phyloP scores from a whole-genome alignment of 2,113 vertebrate species.

The Silurus glanis region DNA sequence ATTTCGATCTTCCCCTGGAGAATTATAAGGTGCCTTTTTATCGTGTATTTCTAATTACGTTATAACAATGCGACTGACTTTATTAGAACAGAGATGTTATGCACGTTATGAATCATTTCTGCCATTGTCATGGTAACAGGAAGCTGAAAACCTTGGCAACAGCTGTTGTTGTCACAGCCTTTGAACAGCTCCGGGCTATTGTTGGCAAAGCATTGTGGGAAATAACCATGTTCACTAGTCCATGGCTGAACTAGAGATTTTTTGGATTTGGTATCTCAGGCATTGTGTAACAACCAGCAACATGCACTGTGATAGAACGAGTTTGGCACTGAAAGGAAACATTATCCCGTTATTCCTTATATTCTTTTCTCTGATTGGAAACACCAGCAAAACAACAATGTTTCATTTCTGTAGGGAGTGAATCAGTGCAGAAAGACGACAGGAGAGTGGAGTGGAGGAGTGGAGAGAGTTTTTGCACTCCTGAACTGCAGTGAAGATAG shows the following conservation, averaged over 20 bases:
- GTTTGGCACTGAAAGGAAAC: constrained; percentile 8
- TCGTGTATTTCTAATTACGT: constrained; percentile 71
- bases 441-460: too few species aligned
- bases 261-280: constrained; percentile 22
- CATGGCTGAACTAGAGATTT: constrained; percentile 58
- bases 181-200: constrained; percentile 76
- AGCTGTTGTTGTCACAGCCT: constrained; percentile 78
- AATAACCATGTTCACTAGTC: constrained; percentile 66
- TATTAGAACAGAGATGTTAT: constrained; percentile 69
- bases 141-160: constrained; percentile 74
- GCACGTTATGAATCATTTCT: constrained; percentile 72
- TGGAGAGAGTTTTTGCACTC: not conserved
- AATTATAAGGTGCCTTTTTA: constrained; percentile 62
- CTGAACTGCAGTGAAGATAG: not conserved
- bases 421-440: not conserved
- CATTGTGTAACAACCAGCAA: constrained; percentile 24
- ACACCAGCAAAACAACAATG: not conserved
- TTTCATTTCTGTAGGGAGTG: not conserved
- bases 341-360: not conserved
- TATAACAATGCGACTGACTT: constrained; percentile 71
- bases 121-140: constrained; percentile 77
- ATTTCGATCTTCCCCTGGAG: constrained; percentile 50
- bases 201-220: constrained; percentile 74
- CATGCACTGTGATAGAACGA: not conserved
- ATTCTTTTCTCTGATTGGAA: constrained; percentile 5